Evolutionary conservation across 2,797 vertebrate species (phyloP).

Genomic region (Chaunax sp.): DNA sequence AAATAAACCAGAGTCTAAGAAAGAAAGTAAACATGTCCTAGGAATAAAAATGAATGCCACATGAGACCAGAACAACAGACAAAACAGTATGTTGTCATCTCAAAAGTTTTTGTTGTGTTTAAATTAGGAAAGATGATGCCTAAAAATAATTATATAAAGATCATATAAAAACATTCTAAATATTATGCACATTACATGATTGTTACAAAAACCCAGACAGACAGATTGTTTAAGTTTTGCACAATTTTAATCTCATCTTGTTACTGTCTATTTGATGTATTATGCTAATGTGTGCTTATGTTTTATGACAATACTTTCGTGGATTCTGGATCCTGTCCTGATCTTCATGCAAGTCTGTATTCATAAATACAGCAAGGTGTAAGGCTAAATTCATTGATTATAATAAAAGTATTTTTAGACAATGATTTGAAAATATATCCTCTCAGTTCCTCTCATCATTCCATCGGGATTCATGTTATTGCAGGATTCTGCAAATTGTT

Average conservation of each 20-base stretch:
- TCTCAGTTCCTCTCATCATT: no score
- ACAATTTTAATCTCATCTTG: neutral
- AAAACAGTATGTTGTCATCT: neutral
- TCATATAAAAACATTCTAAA: neutral
- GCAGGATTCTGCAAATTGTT: neutral
- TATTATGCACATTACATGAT: neutral
- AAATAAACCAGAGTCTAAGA: conserved; percentile 17
- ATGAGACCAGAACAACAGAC: conserved; percentile 3
- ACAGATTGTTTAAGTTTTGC: neutral
- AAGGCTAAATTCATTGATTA: conserved; percentile 1
- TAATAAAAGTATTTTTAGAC: no score
- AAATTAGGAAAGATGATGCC: neutral
- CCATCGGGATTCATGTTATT: no score
- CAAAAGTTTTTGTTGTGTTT: neutral
- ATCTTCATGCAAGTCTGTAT: conserved; percentile 6
- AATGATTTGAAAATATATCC: neutral
- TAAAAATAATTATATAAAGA: neutral
- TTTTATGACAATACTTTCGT: neutral
- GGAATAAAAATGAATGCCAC: neutral
- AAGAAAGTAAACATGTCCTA: neutral
- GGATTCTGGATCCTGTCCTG: neutral
- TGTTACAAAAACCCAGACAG: conserved; percentile 2
- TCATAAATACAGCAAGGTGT: neutral
- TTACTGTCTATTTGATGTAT: neutral
- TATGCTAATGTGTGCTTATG: conserved; percentile 6